Conservation (phyloP, 2,113 vertebrate genomes). For the Piliocolobus tephrosceles region DNA sequence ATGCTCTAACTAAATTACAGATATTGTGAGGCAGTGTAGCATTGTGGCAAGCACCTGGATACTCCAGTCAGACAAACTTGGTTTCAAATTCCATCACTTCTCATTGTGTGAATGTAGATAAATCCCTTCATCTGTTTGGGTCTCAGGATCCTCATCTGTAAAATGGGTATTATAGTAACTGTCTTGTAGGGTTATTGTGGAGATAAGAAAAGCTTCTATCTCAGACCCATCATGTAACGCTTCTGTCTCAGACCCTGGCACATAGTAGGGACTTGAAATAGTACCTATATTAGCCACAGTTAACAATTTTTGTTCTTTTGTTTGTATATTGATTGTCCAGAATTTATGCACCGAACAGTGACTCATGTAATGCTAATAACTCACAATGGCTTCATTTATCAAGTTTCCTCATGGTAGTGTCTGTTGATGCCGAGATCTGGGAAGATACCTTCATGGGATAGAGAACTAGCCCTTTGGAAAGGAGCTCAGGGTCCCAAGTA, state of each 20-base stretch:
- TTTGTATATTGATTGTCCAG: not conserved
- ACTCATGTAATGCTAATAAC: not conserved
- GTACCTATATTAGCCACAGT: not conserved
- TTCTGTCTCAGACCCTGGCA: not conserved
- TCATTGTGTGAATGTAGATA: not conserved
- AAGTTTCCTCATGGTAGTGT: not conserved
- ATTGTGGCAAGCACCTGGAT: not conserved
- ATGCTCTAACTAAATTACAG: not conserved
- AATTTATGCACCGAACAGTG: not conserved
- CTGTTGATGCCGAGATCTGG: not conserved
- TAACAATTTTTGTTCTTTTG: not conserved
- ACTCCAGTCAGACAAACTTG: not conserved
- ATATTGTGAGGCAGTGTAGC: not conserved
- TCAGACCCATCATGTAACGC: no score
- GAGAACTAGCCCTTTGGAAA: not conserved
- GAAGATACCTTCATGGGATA: not conserved
- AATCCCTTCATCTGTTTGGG: not conserved
- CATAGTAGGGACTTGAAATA: not conserved
- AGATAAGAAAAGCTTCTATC: not conserved
- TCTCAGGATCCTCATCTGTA: not conserved
- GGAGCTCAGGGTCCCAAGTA: not conserved
- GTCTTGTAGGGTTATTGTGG: not conserved
- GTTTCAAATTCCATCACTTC: not conserved
- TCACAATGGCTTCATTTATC: not conserved
- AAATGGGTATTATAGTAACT: not conserved